Base-by-base conservation (phyloP, 2,113 vertebrate genomes). In the Quiscalus mexicanus region DNA sequence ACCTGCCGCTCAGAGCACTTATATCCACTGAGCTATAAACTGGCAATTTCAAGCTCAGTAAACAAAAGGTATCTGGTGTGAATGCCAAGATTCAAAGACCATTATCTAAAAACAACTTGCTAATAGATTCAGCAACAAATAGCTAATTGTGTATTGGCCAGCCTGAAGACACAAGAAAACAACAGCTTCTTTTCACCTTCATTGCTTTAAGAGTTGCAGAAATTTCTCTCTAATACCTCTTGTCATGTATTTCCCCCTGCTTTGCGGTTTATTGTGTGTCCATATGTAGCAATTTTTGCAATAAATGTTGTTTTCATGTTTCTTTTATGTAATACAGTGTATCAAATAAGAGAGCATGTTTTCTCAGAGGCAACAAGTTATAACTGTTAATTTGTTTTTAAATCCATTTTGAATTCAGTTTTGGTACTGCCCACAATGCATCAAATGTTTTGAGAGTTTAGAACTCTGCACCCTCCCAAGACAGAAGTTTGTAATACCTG, bases 101-200 rank as follows among this genome's bases (percentile, higher is more conserved):
- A 0, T 92, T 79, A 70, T 60, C 56, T 95, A 78, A 90, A 93
- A 95, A 75, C 75, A 93, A 64, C 73, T 78, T 90, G 60, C 68
- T 2, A 3, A 37, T 80, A 79, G 44, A 53, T 93, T 73, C 45
- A 45, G 35, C 35, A 86, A 68, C 79, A 89, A 81, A 42, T 64
- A 44, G 23, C 64, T 93, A 85, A 53, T 93, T 78, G 68, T 83
- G 55, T 67, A 3, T 45, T 92, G 52, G 31, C 49, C 44, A 82
- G 53, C 58, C 53, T 45, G 64, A 78, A 52, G 67, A 44, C 31
- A 35, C 0, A 3, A 86, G 83, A 15, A 64, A 59, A 87, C 22
- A 69, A 15, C 35, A 67, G 13, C 31, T 90, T 63, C 58, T 83
- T 84, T 42, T 83, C 52, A 59, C 52, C 39, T 84, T 71, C 64